Evolutionary conservation across 2,113 vertebrate genomes (phyloP), one percentile per base, ranked within the genome.

Genomic region (Chaenocephalus aceratus): DNA sequence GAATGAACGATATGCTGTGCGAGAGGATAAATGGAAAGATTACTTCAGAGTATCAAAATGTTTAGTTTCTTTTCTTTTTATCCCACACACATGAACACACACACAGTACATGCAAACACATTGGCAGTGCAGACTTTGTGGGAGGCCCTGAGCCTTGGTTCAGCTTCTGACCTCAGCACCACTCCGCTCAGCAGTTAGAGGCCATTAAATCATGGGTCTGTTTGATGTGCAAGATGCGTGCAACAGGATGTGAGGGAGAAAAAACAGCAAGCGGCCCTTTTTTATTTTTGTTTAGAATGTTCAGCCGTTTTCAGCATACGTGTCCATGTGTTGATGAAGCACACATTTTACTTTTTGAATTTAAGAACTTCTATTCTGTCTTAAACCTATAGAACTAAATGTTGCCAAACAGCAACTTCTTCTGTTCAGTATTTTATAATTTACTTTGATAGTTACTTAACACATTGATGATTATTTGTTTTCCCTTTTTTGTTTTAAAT

Each of bases 211-310:
- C 81, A 83, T 66, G 59, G 41, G 60, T 72, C 65, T 75, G 82
- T 93, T 93, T 91, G 87, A 93, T 93, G 84, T 94, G 84, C 72
- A 88, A 86, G 86, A 86, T 92, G 86, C 90, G 82, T 90, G 85
- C 61, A 86, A 77, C 67, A 68, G 77, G 73, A 86, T 85, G 70
- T 58, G 82, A 83, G 74, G 16, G 58, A 87, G 52, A 41, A 69
- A 72, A 69, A 85, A 79, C 83, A 81, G 71, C 65, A 78, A 88
- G 74, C 63, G 6, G 57, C 62, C 84, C 23, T 86, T 90, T 86
- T 41, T 77, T 80, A 36, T 87, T 92, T 89, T 86, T 85, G 80
- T 85, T 74, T 76, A 72, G 23, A 80, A 87, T 65, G 62, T 77
- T 69, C 49, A 53, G 71, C 83, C 57, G 76, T 68, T 88, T 70